These are phyloP conservation scores for Sporophila hypoxantha DNA, from an alignment of 2,113 vertebrate species.

Conservation along the genomic window DNA sequence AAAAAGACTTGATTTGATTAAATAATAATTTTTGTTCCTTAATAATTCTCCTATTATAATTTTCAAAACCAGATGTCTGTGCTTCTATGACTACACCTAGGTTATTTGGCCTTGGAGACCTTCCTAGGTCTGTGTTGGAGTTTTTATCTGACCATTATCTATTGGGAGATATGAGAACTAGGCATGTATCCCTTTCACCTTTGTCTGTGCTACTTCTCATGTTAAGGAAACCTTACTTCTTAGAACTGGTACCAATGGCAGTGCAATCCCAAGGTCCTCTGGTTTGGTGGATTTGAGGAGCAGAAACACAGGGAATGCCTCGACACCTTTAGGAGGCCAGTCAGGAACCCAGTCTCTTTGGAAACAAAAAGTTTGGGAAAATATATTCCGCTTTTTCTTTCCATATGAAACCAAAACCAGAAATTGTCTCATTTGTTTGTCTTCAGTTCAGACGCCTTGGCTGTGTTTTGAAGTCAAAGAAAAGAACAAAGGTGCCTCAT, in stretches of 20 bases:
- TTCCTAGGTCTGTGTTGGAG: not conserved
- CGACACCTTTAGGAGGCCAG: not conserved
- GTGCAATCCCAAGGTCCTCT: not conserved
- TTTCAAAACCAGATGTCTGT: not conserved
- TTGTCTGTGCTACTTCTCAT: not conserved
- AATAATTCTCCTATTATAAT: not conserved
- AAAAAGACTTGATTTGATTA: not conserved
- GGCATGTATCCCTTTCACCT: not conserved
- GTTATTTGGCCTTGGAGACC: not conserved
- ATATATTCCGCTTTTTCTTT: not conserved
- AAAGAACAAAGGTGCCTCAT: not conserved
- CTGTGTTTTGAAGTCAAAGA: not conserved
- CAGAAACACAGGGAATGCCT: not conserved
- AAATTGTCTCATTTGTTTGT: not conserved
- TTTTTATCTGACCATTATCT: not conserved
- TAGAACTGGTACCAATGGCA: not conserved
- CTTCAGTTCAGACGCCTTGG: not conserved
- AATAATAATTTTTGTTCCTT: not conserved
- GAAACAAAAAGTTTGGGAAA: not conserved
- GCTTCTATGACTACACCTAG: not conserved
- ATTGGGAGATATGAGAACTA: not conserved
- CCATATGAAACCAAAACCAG: not conserved
- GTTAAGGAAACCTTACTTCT: not conserved
- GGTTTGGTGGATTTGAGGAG: not conserved
- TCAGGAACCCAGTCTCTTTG: not conserved